phyloP scores from a whole-genome alignment of 2,888 invertebrate genomes.

The Patella depressa region DNA sequence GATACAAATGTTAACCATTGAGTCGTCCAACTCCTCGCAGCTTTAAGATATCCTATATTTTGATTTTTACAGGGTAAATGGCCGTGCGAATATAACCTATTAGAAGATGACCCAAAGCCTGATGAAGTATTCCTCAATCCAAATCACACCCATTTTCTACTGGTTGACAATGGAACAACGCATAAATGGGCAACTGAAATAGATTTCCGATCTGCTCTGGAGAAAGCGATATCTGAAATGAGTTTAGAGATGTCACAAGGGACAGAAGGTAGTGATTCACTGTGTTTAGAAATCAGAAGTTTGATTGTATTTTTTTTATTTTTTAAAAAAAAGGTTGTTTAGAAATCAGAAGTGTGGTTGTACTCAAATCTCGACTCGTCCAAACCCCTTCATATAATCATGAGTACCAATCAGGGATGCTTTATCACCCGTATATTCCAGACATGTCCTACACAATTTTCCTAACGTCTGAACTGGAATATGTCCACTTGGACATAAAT shows the following conservation, averaged over 20 bases:
- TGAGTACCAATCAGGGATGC: too few species aligned
- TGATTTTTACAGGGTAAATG: conserved; percentile 48
- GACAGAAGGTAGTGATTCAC: too few species aligned
- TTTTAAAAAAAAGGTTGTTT: too few species aligned
- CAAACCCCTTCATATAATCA: background rate
- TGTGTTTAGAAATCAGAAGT: too few species aligned
- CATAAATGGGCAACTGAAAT: conserved; percentile 67
- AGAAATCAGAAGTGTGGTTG: too few species aligned
- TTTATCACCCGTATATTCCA: background rate
- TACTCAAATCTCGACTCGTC: background rate
- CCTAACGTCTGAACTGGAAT: too few species aligned
- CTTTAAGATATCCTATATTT: too few species aligned
- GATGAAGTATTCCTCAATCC: conserved; percentile 67
- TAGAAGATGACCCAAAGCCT: conserved; percentile 53
- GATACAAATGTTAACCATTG: too few species aligned
- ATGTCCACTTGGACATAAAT: too few species aligned
- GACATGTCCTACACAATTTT: too few species aligned
- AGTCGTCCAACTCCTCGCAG: too few species aligned
- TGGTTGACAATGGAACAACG: conserved; percentile 70
- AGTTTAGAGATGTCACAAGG: conserved; percentile 15
- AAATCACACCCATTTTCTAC: conserved; percentile 71
- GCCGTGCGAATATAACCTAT: conserved; percentile 65
- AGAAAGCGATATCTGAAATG: conserved; percentile 59
- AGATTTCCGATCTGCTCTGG: conserved; percentile 64
- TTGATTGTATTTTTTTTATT: background rate